Evolutionary conservation across 1,140 invertebrate species (phyloP).

Genomic region (Platyura marginata): DNA sequence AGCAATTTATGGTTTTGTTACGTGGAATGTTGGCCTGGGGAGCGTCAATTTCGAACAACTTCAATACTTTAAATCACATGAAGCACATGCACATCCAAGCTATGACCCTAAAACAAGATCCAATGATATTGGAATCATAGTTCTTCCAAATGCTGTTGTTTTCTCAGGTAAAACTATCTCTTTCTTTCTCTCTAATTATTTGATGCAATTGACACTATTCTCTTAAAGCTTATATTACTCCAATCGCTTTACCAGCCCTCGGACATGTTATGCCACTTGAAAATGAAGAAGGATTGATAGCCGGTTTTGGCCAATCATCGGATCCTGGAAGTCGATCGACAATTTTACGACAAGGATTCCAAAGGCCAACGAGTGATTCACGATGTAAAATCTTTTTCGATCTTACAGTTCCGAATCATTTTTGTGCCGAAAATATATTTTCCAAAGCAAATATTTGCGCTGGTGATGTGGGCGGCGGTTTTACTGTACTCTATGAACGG

Average conservation of each 20-base stretch:
- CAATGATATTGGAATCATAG: neutral
- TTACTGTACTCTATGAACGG: neutral
- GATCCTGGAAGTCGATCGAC: neutral
- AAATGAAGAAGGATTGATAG: neutral
- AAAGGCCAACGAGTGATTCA: neutral
- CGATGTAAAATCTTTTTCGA: neutral
- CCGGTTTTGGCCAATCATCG: neutral
- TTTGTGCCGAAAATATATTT: neutral
- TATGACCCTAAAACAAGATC: neutral
- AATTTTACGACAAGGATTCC: neutral
- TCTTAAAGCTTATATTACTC: neutral
- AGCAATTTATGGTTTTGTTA: neutral
- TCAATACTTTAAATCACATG: neutral
- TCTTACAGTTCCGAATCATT: neutral
- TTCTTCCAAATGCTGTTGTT: neutral
- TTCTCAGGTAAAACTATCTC: neutral
- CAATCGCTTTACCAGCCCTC: neutral
- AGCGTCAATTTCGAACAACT: neutral
- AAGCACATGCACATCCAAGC: neutral
- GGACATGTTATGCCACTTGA: neutral
- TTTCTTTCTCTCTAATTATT: neutral
- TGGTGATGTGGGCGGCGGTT: neutral
- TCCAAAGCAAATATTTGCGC: neutral
- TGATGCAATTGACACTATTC: neutral
- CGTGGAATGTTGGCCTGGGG: neutral